Conservation (phyloP, 2,888 invertebrate genomes). For the Notodonta dromedarius region DNA sequence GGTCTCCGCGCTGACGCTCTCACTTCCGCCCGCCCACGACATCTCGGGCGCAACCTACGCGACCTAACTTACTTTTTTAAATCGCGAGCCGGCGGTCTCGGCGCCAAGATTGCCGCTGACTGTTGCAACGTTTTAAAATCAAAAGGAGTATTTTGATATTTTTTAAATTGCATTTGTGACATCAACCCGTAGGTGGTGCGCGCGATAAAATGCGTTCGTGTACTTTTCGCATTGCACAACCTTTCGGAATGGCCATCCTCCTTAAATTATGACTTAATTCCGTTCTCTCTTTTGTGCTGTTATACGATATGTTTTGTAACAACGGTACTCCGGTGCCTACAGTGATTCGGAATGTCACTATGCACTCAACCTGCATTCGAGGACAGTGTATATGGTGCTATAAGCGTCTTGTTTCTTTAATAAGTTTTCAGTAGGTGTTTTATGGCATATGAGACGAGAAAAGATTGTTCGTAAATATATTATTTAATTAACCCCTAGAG, state of each 20-base stretch:
- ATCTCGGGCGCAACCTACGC: constrained; percentile 71
- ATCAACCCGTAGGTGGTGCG: constrained; percentile 74
- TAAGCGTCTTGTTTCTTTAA: not conserved
- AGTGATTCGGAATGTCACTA: constrained; percentile 48
- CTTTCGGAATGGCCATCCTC: constrained; percentile 72
- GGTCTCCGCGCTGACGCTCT: constrained; percentile 69
- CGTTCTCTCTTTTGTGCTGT: constrained; percentile 66
- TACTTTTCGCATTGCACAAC: constrained; percentile 58
- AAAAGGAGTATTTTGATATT: constrained; percentile 42
- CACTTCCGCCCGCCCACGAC: constrained; percentile 83
- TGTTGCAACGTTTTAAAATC: constrained; percentile 42
- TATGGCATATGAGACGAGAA: too few relatives aligned
- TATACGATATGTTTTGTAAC: constrained; percentile 62
- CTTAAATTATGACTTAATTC: constrained; percentile 81
- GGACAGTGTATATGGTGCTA: constrained; percentile 21
- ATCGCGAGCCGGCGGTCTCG: constrained; percentile 71
- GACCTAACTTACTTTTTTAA: constrained; percentile 69
- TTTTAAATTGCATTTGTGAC: constrained; percentile 56
- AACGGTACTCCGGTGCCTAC: constrained; percentile 64
- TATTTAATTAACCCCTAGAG: too few relatives aligned
- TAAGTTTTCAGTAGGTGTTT: too few relatives aligned
- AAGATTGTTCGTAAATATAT: too few relatives aligned
- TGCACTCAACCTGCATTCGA: constrained; percentile 32
- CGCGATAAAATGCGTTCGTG: constrained; percentile 65
- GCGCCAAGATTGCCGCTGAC: constrained; percentile 58